Evolutionary conservation across 2,888 invertebrate genomes (phyloP).

Genomic region (Fragum whitleyi): DNA sequence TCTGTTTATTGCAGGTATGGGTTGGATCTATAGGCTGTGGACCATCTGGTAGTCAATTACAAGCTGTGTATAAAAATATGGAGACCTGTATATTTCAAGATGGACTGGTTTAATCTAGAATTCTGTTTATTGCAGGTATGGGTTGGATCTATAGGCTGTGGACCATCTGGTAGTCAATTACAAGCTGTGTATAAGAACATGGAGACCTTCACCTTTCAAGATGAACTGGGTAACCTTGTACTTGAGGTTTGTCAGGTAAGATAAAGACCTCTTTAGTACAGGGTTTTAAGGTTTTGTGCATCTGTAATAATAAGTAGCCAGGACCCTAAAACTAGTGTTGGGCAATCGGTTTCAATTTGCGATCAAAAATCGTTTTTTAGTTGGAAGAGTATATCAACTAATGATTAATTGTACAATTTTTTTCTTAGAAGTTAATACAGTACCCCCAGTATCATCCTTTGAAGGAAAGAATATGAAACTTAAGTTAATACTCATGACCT

Average conservation of each 20-base stretch:
- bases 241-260: slow-evolving; percentile 86
- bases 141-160: slow-evolving; percentile 87
- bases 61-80: slow-evolving; percentile 86
- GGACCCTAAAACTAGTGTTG: no score
- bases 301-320: no score
- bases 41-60: slow-evolving; percentile 85
- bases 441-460: no score
- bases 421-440: no score
- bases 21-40: slow-evolving; percentile 87
- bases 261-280: not conserved
- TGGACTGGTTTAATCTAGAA: no score
- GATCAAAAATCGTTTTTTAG: no score
- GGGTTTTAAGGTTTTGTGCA: not conserved
- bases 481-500: no score
- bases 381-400: no score
- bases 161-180: slow-evolving; percentile 85
- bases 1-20: slow-evolving; percentile 88
- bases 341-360: no score
- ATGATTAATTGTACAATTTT: no score
- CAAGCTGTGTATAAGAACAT: slow-evolving; percentile 87
- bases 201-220: slow-evolving; percentile 87
- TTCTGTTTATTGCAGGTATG: slow-evolving; percentile 87
- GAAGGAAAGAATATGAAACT: no score
- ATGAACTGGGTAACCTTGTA: slow-evolving; percentile 88
- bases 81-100: slow-evolving; percentile 87